These are phyloP conservation scores for Thaumatotibia leucotreta DNA, from an alignment of 1,140 invertebrate species.

Conservation along the genomic window DNA sequence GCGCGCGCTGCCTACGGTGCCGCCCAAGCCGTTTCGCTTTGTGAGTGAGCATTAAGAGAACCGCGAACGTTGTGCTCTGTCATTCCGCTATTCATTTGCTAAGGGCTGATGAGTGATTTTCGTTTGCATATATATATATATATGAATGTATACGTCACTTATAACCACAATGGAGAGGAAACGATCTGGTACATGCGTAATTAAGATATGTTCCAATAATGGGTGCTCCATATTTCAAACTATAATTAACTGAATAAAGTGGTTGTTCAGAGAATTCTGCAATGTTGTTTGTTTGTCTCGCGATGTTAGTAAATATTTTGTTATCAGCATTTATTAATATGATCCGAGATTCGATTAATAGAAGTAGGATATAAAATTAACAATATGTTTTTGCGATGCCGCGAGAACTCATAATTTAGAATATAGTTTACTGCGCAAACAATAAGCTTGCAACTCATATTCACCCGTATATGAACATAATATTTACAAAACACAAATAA, in stretches of 20 bases:
- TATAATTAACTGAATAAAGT: background rate
- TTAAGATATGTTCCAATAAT: background rate
- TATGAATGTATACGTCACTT: background rate
- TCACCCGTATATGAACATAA: too few relatives aligned
- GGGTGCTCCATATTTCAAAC: background rate
- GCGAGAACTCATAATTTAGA: too few relatives aligned
- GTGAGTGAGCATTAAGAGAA: slow-evolving; percentile 71
- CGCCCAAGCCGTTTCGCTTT: slow-evolving; percentile 69
- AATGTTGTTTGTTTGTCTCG: too few relatives aligned
- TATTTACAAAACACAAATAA: too few relatives aligned
- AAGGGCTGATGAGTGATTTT: slow-evolving; percentile 42
- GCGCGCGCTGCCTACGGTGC: slow-evolving; percentile 37
- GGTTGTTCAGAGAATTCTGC: background rate
- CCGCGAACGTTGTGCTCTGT: slow-evolving; percentile 65
- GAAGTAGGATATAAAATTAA: too few relatives aligned
- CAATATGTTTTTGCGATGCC: too few relatives aligned
- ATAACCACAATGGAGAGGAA: background rate
- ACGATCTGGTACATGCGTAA: background rate
- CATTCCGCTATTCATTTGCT: slow-evolving; percentile 72
- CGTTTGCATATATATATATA: slow-evolving; percentile 16
- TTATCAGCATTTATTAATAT: too few relatives aligned
- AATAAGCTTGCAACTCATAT: too few relatives aligned
- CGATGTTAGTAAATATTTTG: too few relatives aligned
- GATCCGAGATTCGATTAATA: too few relatives aligned
- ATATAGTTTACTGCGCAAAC: too few relatives aligned